Evolutionary conservation across 2,113 vertebrate genomes (phyloP), one percentile per base, ranked within the genome.

Genomic region (Sphyrna mokarran): DNA sequence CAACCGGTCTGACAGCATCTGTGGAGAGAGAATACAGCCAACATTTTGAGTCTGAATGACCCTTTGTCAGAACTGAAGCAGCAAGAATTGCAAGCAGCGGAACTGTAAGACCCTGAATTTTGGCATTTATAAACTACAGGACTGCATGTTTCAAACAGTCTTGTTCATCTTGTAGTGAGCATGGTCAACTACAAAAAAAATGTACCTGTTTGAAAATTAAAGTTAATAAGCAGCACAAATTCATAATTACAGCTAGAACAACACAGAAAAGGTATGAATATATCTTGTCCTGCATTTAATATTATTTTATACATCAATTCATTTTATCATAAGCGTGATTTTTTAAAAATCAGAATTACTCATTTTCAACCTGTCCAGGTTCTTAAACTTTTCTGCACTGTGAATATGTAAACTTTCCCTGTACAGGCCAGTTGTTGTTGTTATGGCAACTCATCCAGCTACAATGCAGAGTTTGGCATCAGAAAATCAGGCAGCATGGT

Each of bases 171-270:
- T n/a, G 23, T 3, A 54, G 20, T 54, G 43, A 26, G 6, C 37
- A n/a, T 18, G 5, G 4, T 37, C n/a, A 80, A 80, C 37, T 83
- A 40, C 37, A 20, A 83, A 80, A 4, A 4, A 61, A 14, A 18
- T 63, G 58, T 6, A n/a, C 29, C n/a, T 91, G 89, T 66, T 93
- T 66, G 58, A 93, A 93, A 93, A 66, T 66, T 66, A n/a, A 93
- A 66, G 89, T 66, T 91, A 66, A n/a, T 66, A 37, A 22, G n/a
- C 33, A 40, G 37, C n/a, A 93, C 26, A 18, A 66, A 37, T 91
- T 6, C 89, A 91, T 66, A 91, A 37, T 61, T 63, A 90, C 0
- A 63, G 87, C 37, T 16, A 66, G 7, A 66, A 22, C 63, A 37
- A 66, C 16, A 93, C 58, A 37, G n/a, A 40, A 93, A 68, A 10